Percentiles rank a stretch among this genome's conserved stretches.
phyloP scores from a whole-genome alignment of 2,113 vertebrate species.

The Corythaeola cristata region DNA sequence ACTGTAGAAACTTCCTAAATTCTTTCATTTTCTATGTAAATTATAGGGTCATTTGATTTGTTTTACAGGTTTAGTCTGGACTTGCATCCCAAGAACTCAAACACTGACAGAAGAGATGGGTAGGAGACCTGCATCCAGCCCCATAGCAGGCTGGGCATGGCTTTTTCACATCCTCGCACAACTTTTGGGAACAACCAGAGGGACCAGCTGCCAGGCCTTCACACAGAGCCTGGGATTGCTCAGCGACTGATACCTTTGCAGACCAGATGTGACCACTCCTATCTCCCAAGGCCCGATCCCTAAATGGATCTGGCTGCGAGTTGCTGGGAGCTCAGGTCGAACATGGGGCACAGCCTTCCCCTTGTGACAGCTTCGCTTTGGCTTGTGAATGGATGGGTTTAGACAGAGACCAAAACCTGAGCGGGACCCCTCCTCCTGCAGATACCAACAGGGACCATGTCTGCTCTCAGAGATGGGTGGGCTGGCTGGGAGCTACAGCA shows the following conservation, averaged over 20 bases:
- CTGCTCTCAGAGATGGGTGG: neutral
- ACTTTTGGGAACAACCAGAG: neutral
- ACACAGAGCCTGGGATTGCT: neutral
- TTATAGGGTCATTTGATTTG: neutral
- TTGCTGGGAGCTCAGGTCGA: accelerated
- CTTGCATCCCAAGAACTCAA: neutral
- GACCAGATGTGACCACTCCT: neutral
- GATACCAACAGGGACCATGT: accelerated
- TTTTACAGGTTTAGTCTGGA: neutral
- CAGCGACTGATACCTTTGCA: neutral
- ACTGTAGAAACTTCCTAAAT: constrained; percentile 41
- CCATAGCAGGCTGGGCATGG: neutral
- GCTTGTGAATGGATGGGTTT: neutral
- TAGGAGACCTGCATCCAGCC: neutral
- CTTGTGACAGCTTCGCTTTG: neutral
- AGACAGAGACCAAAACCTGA: neutral
- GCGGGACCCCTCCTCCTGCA: neutral
- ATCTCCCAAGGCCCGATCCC: neutral
- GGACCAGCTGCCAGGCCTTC: neutral
- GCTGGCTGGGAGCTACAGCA: neutral
- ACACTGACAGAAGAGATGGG: neutral
- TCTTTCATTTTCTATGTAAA: constrained; percentile 11
- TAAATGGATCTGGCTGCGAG: accelerated
- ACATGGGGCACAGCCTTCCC: neutral
- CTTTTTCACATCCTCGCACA: no score